Conservation (phyloP, 2,113 vertebrate species). For the Rhodinocichla rosea region DNA sequence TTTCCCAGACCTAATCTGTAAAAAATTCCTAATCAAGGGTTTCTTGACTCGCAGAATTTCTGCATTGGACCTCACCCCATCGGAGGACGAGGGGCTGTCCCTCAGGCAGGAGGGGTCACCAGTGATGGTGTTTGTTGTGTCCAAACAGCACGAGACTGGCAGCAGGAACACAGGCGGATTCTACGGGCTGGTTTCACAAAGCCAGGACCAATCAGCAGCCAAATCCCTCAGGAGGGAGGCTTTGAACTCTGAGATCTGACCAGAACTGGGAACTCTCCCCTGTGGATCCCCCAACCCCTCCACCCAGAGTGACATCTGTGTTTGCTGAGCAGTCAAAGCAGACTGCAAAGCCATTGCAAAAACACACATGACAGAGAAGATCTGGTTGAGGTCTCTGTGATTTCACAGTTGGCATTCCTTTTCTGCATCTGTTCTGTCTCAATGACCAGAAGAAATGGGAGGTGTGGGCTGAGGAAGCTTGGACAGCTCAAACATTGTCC, state of each 20-base stretch:
- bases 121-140: accelerated
- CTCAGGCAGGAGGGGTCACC: background rate
- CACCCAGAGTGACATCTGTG: accelerated
- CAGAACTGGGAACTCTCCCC: background rate
- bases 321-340: background rate
- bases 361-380: accelerated
- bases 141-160: accelerated
- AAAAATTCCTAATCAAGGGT: background rate
- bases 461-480: background rate
- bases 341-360: background rate
- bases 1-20: background rate
- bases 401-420: background rate
- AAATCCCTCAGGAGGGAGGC: background rate
- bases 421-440: background rate
- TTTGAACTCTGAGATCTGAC: background rate
- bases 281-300: accelerated
- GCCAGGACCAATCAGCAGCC: background rate
- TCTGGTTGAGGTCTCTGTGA: background rate
- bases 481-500: background rate
- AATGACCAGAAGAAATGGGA: background rate
- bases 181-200: background rate
- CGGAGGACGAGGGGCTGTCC: background rate
- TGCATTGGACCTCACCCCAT: background rate
- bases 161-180: accelerated
- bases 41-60: background rate